A percentile compares a stretch with the other conserved stretches of the same genome.
Conservation (phyloP, 2,888 invertebrate genomes). For the Sinotaia quadrata region DNA sequence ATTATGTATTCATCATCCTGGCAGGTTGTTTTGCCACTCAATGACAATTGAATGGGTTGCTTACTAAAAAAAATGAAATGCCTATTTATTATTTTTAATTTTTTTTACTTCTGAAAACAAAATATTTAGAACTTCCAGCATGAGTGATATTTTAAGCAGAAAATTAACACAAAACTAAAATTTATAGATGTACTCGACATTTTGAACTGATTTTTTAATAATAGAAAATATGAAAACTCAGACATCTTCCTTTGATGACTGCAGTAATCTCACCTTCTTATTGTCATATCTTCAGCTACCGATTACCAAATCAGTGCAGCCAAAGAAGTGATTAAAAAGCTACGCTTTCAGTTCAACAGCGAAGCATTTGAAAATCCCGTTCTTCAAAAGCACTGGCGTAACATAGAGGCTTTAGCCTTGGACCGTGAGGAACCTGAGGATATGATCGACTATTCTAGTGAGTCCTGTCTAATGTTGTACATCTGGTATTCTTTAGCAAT, state of each 20-base stretch:
- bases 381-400: constrained; percentile 78
- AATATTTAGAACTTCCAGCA: too few relatives aligned
- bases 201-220: neutral
- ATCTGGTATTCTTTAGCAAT: too few relatives aligned
- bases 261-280: neutral
- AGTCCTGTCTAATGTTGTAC: too few relatives aligned
- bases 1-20: too few relatives aligned
- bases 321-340: constrained; percentile 77
- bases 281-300: constrained; percentile 31
- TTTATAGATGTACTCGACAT: neutral
- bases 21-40: too few relatives aligned
- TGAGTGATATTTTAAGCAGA: too few relatives aligned
- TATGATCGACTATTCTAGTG: constrained; percentile 76
- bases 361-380: constrained; percentile 81
- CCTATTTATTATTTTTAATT: too few relatives aligned
- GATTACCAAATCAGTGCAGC: constrained; percentile 76
- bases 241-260: too few relatives aligned
- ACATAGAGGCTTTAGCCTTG: constrained; percentile 80
- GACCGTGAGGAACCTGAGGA: constrained; percentile 76
- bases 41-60: too few relatives aligned
- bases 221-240: neutral
- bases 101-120: too few relatives aligned
- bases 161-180: neutral
- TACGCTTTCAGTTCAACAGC: constrained; percentile 77
- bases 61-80: too few relatives aligned